Evolutionary conservation across 2,797 vertebrate species (phyloP), one percentile per base, ranked within the genome.

Genomic region (Urocyon cinereoargenteus): DNA sequence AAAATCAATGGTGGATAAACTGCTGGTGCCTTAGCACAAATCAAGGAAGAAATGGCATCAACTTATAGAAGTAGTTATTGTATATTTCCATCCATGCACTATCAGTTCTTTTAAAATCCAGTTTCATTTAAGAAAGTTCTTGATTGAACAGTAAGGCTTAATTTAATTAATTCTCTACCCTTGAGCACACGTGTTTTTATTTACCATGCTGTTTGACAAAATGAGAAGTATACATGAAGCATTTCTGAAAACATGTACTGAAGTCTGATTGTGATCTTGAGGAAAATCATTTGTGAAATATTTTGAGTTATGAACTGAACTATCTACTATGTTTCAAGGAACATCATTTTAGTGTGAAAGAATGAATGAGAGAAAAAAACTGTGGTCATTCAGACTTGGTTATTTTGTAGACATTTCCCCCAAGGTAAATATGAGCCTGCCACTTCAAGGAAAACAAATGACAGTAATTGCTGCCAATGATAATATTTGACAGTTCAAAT

Each of bases 401-500:
- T 93, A 61, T 78, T 75, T 90, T 92, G 26, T 55, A 87, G 57
- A 21, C 6, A 84, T 73, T 73, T 87, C 13, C 36, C 86, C 26
- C 83, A 53, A 79, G 83, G 26, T 34, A 84, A 85, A 70, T 70
- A 92, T 62, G n/a, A 82, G 31, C 12, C 19, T 66, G 11, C 21
- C 36, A 61, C 15, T 81, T 89, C 22, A 28, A 55, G 53, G 31
- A 66, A 89, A 94, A 51, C 70, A 82, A 62, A 62, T 57, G 73
- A 83, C 4, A 72, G 45, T 49, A 40, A 14, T 45, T 92, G 36
- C 16, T 86, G 5, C 12, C 28, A 94, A 53, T 68, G 51, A 62
- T 45, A 92, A 81, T 82, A 75, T 68, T 92, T 82, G 66, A 77
- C 16, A 86, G 66, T 72, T 96, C 26, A 90, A 72, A 21, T 26